Conservation (phyloP, 1,140 invertebrate species). For the Glossosoma conforme region DNA sequence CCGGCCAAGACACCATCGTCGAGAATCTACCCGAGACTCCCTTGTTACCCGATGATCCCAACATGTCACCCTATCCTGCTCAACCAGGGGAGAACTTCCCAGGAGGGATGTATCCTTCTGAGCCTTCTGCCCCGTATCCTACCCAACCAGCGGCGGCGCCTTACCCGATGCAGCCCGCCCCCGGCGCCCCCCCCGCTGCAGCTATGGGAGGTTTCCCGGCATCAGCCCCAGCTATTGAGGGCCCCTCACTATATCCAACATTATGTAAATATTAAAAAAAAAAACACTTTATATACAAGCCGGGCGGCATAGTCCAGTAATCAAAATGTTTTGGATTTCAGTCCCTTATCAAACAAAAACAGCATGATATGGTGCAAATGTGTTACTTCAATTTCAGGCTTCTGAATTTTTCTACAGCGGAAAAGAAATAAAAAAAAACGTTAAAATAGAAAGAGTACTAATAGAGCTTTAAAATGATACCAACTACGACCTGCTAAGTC, state of each 20-base stretch:
- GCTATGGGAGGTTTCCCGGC: background rate
- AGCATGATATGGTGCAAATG: too few species aligned
- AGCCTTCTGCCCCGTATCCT: background rate
- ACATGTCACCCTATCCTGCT: background rate
- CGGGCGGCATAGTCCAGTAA: too few species aligned
- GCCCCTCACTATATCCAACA: constrained; percentile 8
- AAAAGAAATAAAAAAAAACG: too few species aligned
- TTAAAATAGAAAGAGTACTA: too few species aligned
- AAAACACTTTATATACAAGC: too few species aligned
- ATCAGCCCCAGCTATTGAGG: background rate
- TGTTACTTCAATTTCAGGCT: too few species aligned
- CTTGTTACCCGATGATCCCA: constrained; percentile 1
- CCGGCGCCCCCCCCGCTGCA: background rate
- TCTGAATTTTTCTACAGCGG: too few species aligned
- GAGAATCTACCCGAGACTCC: constrained; percentile 10
- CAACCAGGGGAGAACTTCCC: background rate
- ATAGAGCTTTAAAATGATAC: too few species aligned
- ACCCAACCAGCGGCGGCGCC: background rate
- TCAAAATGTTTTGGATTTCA: too few species aligned
- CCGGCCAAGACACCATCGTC: background rate
- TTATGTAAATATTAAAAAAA: constrained; percentile 14
- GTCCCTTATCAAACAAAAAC: too few species aligned
- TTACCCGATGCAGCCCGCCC: constrained; percentile 3
- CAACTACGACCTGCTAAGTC: too few species aligned
- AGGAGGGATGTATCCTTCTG: background rate